These are phyloP conservation scores for Scrobipalpa atriplicella DNA, from an alignment of 2,888 invertebrate species.

Conservation along the genomic window DNA sequence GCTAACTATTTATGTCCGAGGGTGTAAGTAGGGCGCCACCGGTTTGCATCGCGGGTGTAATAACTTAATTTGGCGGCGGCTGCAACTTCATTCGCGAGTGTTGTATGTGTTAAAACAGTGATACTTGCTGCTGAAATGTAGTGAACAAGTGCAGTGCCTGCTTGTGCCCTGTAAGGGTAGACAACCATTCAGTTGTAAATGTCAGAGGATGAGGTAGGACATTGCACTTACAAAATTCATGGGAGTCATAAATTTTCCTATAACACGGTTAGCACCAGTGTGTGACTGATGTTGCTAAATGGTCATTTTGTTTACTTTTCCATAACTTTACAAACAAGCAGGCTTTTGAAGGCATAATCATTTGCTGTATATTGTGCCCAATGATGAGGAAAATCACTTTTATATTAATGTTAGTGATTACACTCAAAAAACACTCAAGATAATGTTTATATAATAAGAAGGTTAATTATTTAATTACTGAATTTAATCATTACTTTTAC, in stretches of 20 bases:
- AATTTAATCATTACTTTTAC: too few species aligned
- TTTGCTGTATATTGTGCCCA: background rate
- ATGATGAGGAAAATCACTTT: background rate
- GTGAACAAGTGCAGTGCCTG: background rate
- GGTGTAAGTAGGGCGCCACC: constrained; percentile 70
- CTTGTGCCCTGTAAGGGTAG: background rate
- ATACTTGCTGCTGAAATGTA: constrained; percentile 14
- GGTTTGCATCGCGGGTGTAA: constrained; percentile 62
- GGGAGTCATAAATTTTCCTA: background rate
- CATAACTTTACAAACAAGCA: background rate
- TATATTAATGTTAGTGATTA: background rate
- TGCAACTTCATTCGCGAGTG: constrained; percentile 33
- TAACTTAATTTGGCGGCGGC: constrained; percentile 47
- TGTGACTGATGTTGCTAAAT: background rate
- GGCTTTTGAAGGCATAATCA: background rate
- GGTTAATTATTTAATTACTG: too few species aligned
- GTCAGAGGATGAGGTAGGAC: constrained; percentile 24
- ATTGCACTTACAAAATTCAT: background rate
- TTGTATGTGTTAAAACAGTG: constrained; percentile 22
- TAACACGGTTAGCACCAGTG: background rate
- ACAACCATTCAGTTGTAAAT: constrained; percentile 4
- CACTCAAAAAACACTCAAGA: background rate
- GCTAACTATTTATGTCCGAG: constrained; percentile 76
- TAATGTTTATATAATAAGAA: background rate
- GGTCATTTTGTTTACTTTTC: background rate